phyloP scores from a whole-genome alignment of 2,113 vertebrate species.

The Amphiprion ocellaris region DNA sequence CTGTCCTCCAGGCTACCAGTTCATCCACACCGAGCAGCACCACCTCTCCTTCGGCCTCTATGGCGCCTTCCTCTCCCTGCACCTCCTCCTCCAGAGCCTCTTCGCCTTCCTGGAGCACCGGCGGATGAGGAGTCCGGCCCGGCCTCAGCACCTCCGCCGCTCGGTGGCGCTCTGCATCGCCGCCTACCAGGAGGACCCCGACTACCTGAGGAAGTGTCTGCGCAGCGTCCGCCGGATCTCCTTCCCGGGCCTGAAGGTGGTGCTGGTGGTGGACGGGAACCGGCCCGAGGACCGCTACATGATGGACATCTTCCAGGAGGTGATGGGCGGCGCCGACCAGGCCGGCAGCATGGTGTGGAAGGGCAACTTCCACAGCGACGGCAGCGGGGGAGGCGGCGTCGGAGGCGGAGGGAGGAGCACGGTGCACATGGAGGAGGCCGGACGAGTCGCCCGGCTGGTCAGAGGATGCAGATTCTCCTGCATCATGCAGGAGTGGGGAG shows the following conservation, averaged over 20 bases:
- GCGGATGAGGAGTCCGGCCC: slow-evolving; percentile 87
- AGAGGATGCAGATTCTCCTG: slow-evolving; percentile 90
- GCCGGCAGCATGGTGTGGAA: slow-evolving; percentile 92
- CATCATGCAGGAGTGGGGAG: slow-evolving; percentile 98
- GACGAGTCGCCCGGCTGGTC: slow-evolving; percentile 85
- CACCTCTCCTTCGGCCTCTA: slow-evolving; percentile 98
- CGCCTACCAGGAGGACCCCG: slow-evolving; percentile 96
- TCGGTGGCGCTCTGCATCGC: slow-evolving; percentile 96
- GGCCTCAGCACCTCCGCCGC: slow-evolving; percentile 81
- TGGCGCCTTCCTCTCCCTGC: slow-evolving; percentile 95
- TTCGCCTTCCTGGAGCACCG: slow-evolving; percentile 98
- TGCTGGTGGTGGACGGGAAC: slow-evolving; percentile 98
- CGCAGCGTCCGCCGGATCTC: slow-evolving; percentile 91
- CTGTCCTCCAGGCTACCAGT: slow-evolving; percentile 90
- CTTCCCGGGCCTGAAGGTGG: slow-evolving; percentile 93
- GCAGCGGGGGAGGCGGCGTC: slow-evolving; percentile 69
- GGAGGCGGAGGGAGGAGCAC: slow-evolving; percentile 60
- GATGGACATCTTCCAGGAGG: slow-evolving; percentile 97
- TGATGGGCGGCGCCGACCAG: slow-evolving; percentile 89
- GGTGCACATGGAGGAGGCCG: slow-evolving; percentile 81
- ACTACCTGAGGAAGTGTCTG: slow-evolving; percentile 96
- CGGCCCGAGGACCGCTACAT: slow-evolving; percentile 94
- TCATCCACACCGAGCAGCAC: slow-evolving; percentile 98
- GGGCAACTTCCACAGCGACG: slow-evolving; percentile 95
- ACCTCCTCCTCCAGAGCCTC: slow-evolving; percentile 96